Conservation (phyloP, 1,140 invertebrate species). For the Calycopis cecrops region DNA sequence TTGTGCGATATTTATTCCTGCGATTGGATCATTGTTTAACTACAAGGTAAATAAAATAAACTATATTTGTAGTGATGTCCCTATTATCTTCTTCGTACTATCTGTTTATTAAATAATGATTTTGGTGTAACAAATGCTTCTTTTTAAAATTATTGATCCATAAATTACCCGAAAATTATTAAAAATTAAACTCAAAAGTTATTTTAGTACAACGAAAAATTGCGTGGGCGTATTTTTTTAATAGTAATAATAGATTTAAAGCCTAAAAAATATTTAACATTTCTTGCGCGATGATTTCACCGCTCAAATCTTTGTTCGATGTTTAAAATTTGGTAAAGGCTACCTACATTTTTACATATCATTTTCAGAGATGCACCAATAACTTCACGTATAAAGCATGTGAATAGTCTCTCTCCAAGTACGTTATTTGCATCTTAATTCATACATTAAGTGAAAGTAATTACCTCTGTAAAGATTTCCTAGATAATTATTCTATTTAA, state of each 20-base stretch:
- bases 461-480: slow-evolving; percentile 7
- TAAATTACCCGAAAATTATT: too few relatives aligned
- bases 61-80: background rate
- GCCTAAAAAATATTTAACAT: slow-evolving; percentile 15
- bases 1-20: slow-evolving; percentile 14
- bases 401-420: slow-evolving; percentile 40
- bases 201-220: too few relatives aligned
- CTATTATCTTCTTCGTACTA: too few relatives aligned
- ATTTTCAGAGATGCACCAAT: slow-evolving; percentile 49
- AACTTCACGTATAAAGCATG: slow-evolving; percentile 40
- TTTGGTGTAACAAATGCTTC: too few relatives aligned
- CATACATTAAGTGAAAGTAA: slow-evolving; percentile 41
- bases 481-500: too few relatives aligned
- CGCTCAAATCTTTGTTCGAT: slow-evolving; percentile 2
- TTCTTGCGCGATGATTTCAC: slow-evolving; percentile 2
- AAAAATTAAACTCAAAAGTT: too few relatives aligned
- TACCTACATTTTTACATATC: slow-evolving; percentile 30
- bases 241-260: slow-evolving; percentile 1
- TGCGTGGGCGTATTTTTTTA: slow-evolving; percentile 47
- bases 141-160: too few relatives aligned
- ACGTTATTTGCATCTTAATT: slow-evolving; percentile 41
- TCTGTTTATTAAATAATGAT: too few relatives aligned
- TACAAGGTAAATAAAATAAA: slow-evolving; percentile 23
- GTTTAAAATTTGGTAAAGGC: slow-evolving; percentile 23
- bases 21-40: slow-evolving; percentile 7